Evolutionary conservation across 1,140 invertebrate species (phyloP), one percentile per base, ranked within the genome.

Genomic region (Yoshiicerus persimilis): DNA sequence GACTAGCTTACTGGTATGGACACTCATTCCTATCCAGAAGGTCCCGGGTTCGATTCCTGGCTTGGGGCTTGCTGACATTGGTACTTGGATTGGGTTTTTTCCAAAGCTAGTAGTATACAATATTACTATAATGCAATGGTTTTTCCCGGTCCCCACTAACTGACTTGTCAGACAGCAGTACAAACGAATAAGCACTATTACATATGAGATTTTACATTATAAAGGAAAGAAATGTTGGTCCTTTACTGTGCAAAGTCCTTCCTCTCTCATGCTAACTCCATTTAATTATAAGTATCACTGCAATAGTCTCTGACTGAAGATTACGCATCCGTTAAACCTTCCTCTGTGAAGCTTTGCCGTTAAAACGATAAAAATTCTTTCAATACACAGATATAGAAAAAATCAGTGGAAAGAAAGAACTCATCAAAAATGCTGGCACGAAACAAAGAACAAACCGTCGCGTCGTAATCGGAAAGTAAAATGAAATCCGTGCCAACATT

Each of bases 371-470:
- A 34, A 80, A 80, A 80, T 80, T 80, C 75, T 36, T 70, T 80
- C 75, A 38, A 80, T 80, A 80, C 75, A 34, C 75, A 34, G 47
- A 56, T 36, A 80, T 80, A 80, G 32, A 80, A 80, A 80, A 77
- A 80, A 80, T 80, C 75, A 32, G 75, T 80, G n/a, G 34, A 32
- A 38, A 80, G 75, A 32, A 38, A 80, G 75, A 80, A 80, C 34
- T 36, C 75, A 80, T 80, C 75, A 80, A 80, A 80, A 80, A 80
- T 80, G 32, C 75, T 80, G 75, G 75, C 75, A 80, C 75, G 34
- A 80, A 34, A n/a, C 32, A 80, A 36, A 80, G 32, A 34, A 32
- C 75, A 34, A 80, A 34, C 30, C 75, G 75, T 80, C n/a, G 32
- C 27, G 64, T 70, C n/a, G 20, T 80, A 80, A 80, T 80, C 75